Base-by-base conservation (phyloP, 2,797 vertebrate species). In the Macropus fuliginosus region DNA sequence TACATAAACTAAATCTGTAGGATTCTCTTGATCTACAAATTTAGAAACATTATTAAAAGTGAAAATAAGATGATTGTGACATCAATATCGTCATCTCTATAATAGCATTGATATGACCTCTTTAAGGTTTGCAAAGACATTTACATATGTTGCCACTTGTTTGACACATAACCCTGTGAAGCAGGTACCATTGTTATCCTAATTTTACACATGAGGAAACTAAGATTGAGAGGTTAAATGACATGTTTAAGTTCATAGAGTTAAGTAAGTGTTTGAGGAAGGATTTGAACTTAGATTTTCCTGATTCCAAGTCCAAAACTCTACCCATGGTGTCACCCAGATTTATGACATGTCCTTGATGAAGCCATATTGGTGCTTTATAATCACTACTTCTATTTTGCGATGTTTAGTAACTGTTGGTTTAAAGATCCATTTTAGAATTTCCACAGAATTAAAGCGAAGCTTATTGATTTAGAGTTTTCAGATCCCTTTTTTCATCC, bases 181-280 rank as follows among this genome's bases (percentile, higher is more conserved):
- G 9, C 31, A 91, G 40, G 1, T 0, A 1, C 11, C 27, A 34
- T 34, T 5, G 9, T 50, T 16, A 50, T 1, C 1, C 13, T 5
- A 27, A 3, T 40, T 28, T 24, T 62, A 89, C 55, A 96, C 31
- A 52, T 0, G 0, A 56, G n/a, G 46, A 62, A 93, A 95, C 14
- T 0, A 11, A 91, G 74, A 34, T 28, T 93, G 10, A 87, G 54
- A 81, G 11, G 13, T 50, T 56, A 91, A n/a, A 10, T 59, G 14
- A 66, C 57, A 27, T 54, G 46, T 27, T 54, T 11, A 10, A 6
- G 81, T 31, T 1, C 27, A 91, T 24, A 87, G 24, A 27, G 40
- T 10, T 87, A 87, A 87, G 14, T 31, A 74, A 74, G 5, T 40
- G 3, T 81, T 91, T 94, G 91, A 92, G 34, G 34, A 5, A 91